Evolutionary conservation across 2,797 vertebrate genomes (phyloP).

Genomic region (Oreortyx pictus): DNA sequence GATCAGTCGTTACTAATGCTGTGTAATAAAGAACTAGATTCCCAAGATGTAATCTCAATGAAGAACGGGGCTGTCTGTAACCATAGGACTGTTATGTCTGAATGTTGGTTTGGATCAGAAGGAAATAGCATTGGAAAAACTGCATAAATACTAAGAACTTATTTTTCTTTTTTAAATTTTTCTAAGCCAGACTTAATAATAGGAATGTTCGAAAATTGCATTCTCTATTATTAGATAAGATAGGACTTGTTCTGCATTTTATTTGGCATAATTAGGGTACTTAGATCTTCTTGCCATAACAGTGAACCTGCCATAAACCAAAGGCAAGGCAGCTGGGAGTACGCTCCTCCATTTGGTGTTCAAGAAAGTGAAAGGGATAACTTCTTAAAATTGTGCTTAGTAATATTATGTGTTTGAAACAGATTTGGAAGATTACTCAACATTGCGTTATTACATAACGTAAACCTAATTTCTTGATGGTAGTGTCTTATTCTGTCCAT

Average conservation of each 20-base stretch:
- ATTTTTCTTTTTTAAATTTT: background rate
- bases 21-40: background rate
- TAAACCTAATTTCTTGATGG: background rate
- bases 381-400: background rate
- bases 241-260: background rate
- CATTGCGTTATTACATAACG: background rate
- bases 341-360: background rate
- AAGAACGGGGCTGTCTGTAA: background rate
- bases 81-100: background rate
- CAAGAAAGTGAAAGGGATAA: background rate
- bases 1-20: background rate
- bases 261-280: background rate
- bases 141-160: background rate
- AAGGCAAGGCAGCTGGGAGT: background rate
- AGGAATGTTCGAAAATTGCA: background rate
- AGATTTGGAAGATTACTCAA: background rate
- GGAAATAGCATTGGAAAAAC: background rate
- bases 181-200: background rate
- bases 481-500: background rate
- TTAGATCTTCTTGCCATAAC: background rate
- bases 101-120: background rate
- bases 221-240: background rate
- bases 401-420: background rate
- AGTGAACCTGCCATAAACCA: background rate
- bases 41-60: background rate